Base-by-base conservation (phyloP, 2,888 invertebrate genomes). In the Ennomos quercinarius region DNA sequence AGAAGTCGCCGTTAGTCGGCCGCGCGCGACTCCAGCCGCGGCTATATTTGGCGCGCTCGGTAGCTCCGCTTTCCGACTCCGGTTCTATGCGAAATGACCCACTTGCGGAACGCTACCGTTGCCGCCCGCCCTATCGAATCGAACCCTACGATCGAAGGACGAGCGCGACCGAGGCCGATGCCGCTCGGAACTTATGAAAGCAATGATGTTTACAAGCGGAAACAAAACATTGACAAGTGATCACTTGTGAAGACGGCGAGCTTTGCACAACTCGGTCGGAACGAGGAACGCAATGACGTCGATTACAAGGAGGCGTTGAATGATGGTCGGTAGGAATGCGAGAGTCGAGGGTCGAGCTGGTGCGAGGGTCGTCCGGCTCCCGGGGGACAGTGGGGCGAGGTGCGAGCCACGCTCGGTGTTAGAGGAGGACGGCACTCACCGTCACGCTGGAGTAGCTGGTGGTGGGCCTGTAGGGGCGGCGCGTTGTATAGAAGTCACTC, bases 401-500 rank as follows among this genome's bases (percentile, higher is more conserved):
- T 83, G 81, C 83, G 82, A 72, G 74, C 73, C 80, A 82, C 83
- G 78, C 80, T 80, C 81, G 79, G 63, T 63, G 84, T 84, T 81
- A 83, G 81, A 83, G 81, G 78, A 48, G 76, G 77, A 80, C 70
- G 67, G 67, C 58, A 89, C 89, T 89, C 70, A 86, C 90, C 94
- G 97, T 95, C 93, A 97, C 96, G 96, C 97, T 96, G 87, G 66
- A 64, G 64, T 96, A 94, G 86, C 95, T 95, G 93, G 96, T 96
- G 81, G 95, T 95, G 67, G 95, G 95, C 91, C 96, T 93, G 89
- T 95, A 94, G 72, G 96, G 96, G 93, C 97, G 95, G 93, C 97
- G 96, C 90, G 96, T 96, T 82, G 97, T 97, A 93, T 97, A 96
- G 93, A 97, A 97, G 93, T 97, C 97, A 94, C 96, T 96, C 94